phyloP scores from a whole-genome alignment of 2,797 vertebrate genomes.

The Anas capensis region DNA sequence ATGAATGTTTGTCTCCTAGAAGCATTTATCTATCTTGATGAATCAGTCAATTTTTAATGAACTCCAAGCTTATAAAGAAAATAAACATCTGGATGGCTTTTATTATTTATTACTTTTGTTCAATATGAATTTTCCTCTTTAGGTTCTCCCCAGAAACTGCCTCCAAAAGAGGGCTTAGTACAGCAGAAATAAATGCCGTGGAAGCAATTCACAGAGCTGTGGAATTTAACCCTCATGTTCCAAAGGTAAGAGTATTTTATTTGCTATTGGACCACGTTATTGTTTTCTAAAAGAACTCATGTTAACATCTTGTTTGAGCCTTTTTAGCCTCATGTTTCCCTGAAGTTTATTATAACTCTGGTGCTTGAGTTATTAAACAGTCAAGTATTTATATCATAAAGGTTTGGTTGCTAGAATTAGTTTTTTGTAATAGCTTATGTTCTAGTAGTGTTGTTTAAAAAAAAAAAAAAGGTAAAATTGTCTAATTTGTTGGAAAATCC shows the following conservation, averaged over 20 bases:
- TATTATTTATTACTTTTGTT: conserved; percentile 40
- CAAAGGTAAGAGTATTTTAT: conserved; percentile 87
- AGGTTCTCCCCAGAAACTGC: conserved; percentile 98
- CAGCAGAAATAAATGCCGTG: conserved; percentile 98
- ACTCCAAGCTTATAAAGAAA: neutral
- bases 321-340: neutral
- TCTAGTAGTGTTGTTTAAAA: neutral
- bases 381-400: neutral
- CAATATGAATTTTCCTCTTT: conserved; percentile 41
- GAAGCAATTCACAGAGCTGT: conserved; percentile 99
- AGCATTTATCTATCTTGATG: conserved; percentile 16
- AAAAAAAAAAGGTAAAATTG: neutral
- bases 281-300: neutral
- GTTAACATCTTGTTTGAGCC: neutral
- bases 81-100: neutral
- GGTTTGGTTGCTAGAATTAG: neutral
- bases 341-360: neutral
- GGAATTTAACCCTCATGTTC: conserved; percentile 99
- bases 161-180: conserved; percentile 95
- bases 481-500: neutral
- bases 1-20: neutral
- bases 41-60: neutral
- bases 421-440: neutral
- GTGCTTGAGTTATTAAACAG: neutral
- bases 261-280: neutral